Evolutionary conservation across 1,140 invertebrate species (phyloP).

Genomic region (Lucilia cuprina): DNA sequence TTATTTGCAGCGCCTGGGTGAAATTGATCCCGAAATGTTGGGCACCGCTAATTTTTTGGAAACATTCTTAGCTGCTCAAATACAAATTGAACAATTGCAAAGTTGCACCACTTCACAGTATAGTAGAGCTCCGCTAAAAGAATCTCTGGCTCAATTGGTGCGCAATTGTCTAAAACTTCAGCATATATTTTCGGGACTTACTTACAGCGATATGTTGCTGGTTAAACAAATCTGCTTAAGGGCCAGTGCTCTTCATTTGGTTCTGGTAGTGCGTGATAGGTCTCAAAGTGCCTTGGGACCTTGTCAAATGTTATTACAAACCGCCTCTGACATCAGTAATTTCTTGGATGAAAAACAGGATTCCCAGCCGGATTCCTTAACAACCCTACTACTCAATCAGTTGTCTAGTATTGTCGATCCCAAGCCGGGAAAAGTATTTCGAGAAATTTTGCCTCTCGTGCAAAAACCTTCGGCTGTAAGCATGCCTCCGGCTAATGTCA

Average conservation of each 20-base stretch:
- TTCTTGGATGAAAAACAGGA: conserved; percentile 57
- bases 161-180: conserved; percentile 79
- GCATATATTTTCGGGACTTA: conserved; percentile 83
- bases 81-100: conserved; percentile 64
- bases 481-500: conserved; percentile 70
- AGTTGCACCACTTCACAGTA: conserved; percentile 51
- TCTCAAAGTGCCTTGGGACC: conserved; percentile 64
- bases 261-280: conserved; percentile 70
- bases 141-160: conserved; percentile 66
- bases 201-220: conserved; percentile 74
- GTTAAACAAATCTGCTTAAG: conserved; percentile 86
- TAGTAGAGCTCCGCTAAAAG: conserved; percentile 56
- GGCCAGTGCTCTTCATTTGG: conserved; percentile 82
- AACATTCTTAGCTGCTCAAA: conserved; percentile 76
- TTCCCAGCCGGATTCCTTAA: conserved; percentile 76
- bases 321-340: conserved; percentile 54
- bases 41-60: conserved; percentile 87
- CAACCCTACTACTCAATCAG: conserved; percentile 78
- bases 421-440: conserved; percentile 83
- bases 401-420: conserved; percentile 80
- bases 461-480: conserved; percentile 68
- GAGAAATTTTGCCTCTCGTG: conserved; percentile 82
- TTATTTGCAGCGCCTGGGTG: conserved; percentile 68
- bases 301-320: conserved; percentile 63
- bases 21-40: conserved; percentile 82